Base-by-base conservation (phyloP, 2,888 invertebrate species). In the Caenorhabditis angaria region DNA sequence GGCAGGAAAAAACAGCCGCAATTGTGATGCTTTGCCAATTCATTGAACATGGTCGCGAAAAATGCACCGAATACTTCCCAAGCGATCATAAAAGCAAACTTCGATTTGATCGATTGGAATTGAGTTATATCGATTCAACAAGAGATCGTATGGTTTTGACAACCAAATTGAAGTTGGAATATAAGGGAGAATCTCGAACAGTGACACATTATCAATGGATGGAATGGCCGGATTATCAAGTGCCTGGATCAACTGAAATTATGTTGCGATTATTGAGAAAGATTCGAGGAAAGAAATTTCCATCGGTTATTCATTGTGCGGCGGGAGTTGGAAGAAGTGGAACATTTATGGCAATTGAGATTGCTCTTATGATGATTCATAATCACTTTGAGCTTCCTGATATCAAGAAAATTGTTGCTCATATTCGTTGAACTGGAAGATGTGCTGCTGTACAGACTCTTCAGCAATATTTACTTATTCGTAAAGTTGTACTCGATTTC, bases 171-270 rank as follows among this genome's bases (percentile, higher is more conserved):
- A 55, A 32, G 35, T 22, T 77, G 18, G 18, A 24, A 2, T 69
- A 50, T 41, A 58, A 61, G 5, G 68, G 65, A 22, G 65, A 67
- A 20, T 14, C 57, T 14, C 59, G 73, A 10, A 29, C 35, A 0
- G 64, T 73, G 20, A 77, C 65, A 14, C 77, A 77, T 59, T 47
- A 62, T 1, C 72, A 70, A 28, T 69, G 69, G 72, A 72, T 56
- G 20, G 76, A 70, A 50, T 76, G 76, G 76, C 71, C 71, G 0
- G 76, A 76, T 51, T 76, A 66, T 47, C 64, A 69, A 24, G 69
- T 74, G 14, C 72, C 72, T 22, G 72, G 66, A 29, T 72, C 72
- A 6, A 67, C 72, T 22, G 65, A 74, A 41, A 53, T 63, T 10
- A 65, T 74, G 63, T 29, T 74, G 48, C 65, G 57, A 35, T 56